Evolutionary conservation across 2,888 invertebrate genomes (phyloP), one percentile per base, ranked within the genome.

Genomic region (Lordiphosa andalusiaca): DNA sequence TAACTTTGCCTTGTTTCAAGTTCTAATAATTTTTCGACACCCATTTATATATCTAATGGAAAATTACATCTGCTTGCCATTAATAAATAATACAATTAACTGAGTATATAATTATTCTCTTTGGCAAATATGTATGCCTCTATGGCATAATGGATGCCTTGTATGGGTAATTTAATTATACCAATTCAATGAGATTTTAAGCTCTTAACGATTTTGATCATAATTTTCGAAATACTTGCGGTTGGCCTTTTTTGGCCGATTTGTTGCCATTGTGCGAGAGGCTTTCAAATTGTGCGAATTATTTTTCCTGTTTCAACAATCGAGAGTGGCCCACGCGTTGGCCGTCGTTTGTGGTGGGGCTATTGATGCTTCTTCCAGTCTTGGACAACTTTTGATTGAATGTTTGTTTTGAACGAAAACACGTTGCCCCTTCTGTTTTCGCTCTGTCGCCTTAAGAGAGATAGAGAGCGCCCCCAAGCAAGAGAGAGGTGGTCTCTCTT

Each of bases 351-450:
- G n/a, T 4, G 23, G 5, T 5, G 36, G 10, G 36, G 12, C 41
- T 21, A 33, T 23, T 44, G 62, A 36, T 38, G 38, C 42, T 41
- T 52, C 44, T 48, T 52, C 48, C 48, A 9, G n/a, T 10, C 19
- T 21, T 47, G 48, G 23, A 48, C 21, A 37, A 21, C 35, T 36
- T 38, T 49, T 37, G 69, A 69, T 67, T 67, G 64, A 82, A 71
- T 73, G 73, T 76, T 83, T 80, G 74, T 68, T 81, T 76, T 66
- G 54, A 76, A 63, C 64, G 42, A 69, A 37, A 51, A 13, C 54
- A 58, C 42, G 63, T 53, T 65, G 48, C n/a, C 39, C 25, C 23
- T 23, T 39, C 10, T 38, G 38, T 16, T 5, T 3, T 21, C 36
- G 9, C 13, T 36, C 5, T 7, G 37, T 3, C 13, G 21, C 39